Percentiles rank a stretch among this genome's conserved stretches.
Evolutionary conservation across 64 coral and sea anemone genomes (phyloP).

Genomic region (Actinia tenebrosa): DNA sequence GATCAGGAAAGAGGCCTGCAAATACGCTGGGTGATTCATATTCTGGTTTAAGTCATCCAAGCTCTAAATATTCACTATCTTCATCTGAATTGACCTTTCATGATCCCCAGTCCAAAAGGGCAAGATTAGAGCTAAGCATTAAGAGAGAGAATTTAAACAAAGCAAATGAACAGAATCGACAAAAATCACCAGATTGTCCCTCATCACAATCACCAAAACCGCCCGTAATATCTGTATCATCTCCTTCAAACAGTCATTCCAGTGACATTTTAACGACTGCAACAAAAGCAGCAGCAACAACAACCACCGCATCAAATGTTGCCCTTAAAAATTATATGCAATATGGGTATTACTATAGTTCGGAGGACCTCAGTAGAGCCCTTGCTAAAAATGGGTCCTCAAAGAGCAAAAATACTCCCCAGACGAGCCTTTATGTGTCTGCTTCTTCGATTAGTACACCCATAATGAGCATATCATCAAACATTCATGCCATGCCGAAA

Average conservation of each 20-base stretch:
- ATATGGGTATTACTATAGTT: constrained; percentile 21
- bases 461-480: background rate
- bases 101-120: background rate
- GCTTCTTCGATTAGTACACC: background rate
- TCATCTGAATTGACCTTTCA: background rate
- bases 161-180: background rate
- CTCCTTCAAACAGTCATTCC: constrained; percentile 21
- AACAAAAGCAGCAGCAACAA: background rate
- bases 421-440: background rate
- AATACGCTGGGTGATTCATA: background rate
- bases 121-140: background rate
- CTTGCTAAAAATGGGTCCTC: background rate
- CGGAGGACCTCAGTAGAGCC: background rate
- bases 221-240: background rate
- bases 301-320: background rate
- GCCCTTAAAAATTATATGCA: constrained; percentile 4
- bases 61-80: background rate
- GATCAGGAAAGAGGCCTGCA: background rate
- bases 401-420: background rate
- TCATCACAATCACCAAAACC: constrained; percentile 35
- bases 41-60: background rate
- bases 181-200: constrained; percentile 2
- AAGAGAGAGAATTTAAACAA: background rate
- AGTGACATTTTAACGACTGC: background rate
- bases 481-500: background rate